Evolutionary conservation across 2,888 invertebrate species (phyloP).

Genomic region (Platypus cylindrus): DNA sequence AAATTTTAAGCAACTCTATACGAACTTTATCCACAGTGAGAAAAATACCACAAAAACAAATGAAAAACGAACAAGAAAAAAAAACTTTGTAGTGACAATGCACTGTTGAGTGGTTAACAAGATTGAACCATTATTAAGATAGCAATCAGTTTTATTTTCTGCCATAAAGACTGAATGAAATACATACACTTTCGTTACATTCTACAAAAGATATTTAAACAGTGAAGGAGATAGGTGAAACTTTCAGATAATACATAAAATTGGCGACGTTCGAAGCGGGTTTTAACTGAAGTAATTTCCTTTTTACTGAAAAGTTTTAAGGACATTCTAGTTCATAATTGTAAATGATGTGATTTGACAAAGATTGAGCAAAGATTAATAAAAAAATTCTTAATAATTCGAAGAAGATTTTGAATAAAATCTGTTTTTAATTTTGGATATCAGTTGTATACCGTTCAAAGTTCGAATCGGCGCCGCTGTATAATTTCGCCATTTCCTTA

Average conservation of each 20-base stretch:
- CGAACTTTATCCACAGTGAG: conserved; percentile 16
- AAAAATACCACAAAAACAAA: conserved; percentile 14
- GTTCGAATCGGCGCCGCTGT: conserved; percentile 10
- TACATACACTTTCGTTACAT: conserved; percentile 33
- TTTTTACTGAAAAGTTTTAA: too few relatives aligned
- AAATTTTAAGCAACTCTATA: too few relatives aligned
- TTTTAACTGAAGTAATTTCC: too few relatives aligned
- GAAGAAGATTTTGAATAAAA: too few relatives aligned
- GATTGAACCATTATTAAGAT: conserved; percentile 38
- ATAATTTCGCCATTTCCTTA: conserved; percentile 8
- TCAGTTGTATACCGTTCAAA: too few relatives aligned
- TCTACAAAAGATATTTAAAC: conserved; percentile 21
- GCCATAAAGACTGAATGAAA: conserved; percentile 34
- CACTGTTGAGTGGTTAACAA: conserved; percentile 35
- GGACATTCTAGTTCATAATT: too few relatives aligned
- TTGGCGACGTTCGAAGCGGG: too few relatives aligned
- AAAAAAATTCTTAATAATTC: too few relatives aligned
- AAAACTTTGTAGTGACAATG: conserved; percentile 31
- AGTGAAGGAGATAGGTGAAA: conserved; percentile 10
- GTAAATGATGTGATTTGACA: too few relatives aligned
- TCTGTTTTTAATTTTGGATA: too few relatives aligned
- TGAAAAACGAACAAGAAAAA: conserved; percentile 18
- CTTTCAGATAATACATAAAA: too few relatives aligned
- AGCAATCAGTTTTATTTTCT: conserved; percentile 38
- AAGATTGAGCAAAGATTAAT: too few relatives aligned